A percentile compares a stretch with the other conserved stretches of the same genome.
Conservation (phyloP, 2,888 invertebrate genomes). For the Thymelicus sylvestris region DNA sequence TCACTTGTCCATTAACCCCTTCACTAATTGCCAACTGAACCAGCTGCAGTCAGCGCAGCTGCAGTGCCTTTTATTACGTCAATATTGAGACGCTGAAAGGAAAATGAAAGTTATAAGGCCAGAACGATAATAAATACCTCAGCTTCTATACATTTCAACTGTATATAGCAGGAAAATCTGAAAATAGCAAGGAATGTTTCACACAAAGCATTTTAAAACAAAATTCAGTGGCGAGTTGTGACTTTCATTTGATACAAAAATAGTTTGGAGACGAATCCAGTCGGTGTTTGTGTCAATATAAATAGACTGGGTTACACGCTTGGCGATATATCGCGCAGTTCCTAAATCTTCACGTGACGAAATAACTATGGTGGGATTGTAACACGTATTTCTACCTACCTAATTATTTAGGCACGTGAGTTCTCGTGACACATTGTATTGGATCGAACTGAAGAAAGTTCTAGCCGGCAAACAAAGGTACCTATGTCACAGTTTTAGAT, state of each 20-base stretch:
- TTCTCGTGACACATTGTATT: slow-evolving; percentile 8
- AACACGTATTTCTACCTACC: slow-evolving; percentile 4
- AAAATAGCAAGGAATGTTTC: slow-evolving; percentile 4
- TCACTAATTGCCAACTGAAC: too few relatives aligned
- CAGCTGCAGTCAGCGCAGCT: too few relatives aligned
- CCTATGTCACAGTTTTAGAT: not conserved
- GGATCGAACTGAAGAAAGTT: not conserved
- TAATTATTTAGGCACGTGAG: slow-evolving; percentile 12
- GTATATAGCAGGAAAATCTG: too few relatives aligned
- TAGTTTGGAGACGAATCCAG: slow-evolving; percentile 47
- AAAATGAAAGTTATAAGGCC: too few relatives aligned
- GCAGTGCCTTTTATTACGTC: too few relatives aligned
- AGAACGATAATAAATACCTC: too few relatives aligned
- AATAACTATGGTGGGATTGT: slow-evolving; percentile 25
- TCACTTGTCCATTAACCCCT: too few relatives aligned
- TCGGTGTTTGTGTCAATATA: slow-evolving; percentile 42
- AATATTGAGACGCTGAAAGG: too few relatives aligned
- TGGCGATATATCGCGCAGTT: slow-evolving; percentile 43
- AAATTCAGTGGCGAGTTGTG: slow-evolving; percentile 34
- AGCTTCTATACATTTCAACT: too few relatives aligned
- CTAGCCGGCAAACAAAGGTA: slow-evolving; percentile 3
- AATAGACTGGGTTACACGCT: slow-evolving; percentile 46
- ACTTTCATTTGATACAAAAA: slow-evolving; percentile 46
- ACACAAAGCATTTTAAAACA: slow-evolving; percentile 29
- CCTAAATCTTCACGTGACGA: slow-evolving; percentile 33